A percentile compares a stretch with the other conserved stretches of the same genome.
phyloP scores from a whole-genome alignment of 2,888 invertebrate species.

The Drosophila seclusa region DNA sequence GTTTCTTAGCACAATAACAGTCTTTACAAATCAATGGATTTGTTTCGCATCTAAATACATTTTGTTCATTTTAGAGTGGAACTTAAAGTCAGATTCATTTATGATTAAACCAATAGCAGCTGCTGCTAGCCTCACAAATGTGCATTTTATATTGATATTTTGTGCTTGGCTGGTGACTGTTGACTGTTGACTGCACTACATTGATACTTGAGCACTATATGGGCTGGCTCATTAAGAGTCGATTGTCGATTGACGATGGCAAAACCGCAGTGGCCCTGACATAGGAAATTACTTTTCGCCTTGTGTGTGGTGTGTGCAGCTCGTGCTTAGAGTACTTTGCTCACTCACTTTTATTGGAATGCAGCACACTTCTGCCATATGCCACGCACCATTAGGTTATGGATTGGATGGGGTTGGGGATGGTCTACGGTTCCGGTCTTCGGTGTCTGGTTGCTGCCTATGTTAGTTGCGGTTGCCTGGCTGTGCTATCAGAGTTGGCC shows the following conservation, averaged over 20 bases:
- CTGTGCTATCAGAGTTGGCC: constrained; percentile 4
- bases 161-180: background rate
- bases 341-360: constrained; percentile 70
- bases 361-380: constrained; percentile 68
- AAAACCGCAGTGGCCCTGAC: constrained; percentile 27
- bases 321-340: constrained; percentile 36
- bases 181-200: background rate
- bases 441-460: background rate
- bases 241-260: constrained; percentile 33
- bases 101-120: no score
- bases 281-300: constrained; percentile 43
- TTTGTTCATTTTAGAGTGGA: background rate
- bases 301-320: constrained; percentile 8
- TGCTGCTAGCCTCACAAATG: background rate
- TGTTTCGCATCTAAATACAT: background rate
- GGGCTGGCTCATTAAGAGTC: constrained; percentile 23
- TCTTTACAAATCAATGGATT: background rate
- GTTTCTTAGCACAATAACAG: no score
- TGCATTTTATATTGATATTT: background rate
- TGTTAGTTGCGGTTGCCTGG: constrained; percentile 19
- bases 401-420: background rate
- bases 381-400: constrained; percentile 60
- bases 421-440: background rate
- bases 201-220: constrained; percentile 22
- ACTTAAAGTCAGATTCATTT: background rate